Evolutionary conservation across 2,888 invertebrate species (phyloP), one percentile per base, ranked within the genome.

Genomic region (Gari tellinella): DNA sequence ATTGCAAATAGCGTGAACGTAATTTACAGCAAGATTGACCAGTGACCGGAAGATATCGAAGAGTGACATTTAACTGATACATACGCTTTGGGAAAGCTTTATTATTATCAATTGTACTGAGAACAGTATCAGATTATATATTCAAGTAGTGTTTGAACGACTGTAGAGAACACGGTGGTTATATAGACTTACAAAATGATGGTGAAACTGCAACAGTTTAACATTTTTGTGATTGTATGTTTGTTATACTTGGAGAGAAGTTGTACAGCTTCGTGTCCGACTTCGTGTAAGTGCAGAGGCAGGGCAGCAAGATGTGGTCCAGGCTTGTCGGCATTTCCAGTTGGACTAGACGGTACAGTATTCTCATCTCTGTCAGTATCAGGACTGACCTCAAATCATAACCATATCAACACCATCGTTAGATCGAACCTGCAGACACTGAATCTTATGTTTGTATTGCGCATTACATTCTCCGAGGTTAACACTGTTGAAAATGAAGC

Each of bases 401-500:
- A 78, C 49, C 57, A 55, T 4, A 58, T 78, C 25, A 15, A 58
- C 2, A 21, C 37, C 17, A 17, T 78, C 8, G 12, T 37, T 43
- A 72, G 41, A 60, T 38, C 62, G 49, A 58, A 68, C 62, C 61
- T 78, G 61, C 73, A 55, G 45, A 49, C 53, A 38, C 38, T 23
- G 51, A 46, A 46, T 25, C 53, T 57, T 48, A 64, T 76, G 48
- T 62, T 58, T 21, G 56, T 55, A 17, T 46, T 83, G 8, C 19
- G 48, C 17, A 60, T 83, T 3, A 62, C 70, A 7, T 69, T 53
- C 56, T 75, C 75, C n/a, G 58, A 58, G 1, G 45, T 81, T 8
- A 51, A 45, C n/a, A 52, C 45, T 1, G 43, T 83, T 10, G 63
- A 72, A 19, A 57, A 62, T 17, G 78, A 58, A 12, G 60, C 80